Evolutionary conservation across 2,888 invertebrate genomes (phyloP).

Genomic region (Platycnemis pennipes): DNA sequence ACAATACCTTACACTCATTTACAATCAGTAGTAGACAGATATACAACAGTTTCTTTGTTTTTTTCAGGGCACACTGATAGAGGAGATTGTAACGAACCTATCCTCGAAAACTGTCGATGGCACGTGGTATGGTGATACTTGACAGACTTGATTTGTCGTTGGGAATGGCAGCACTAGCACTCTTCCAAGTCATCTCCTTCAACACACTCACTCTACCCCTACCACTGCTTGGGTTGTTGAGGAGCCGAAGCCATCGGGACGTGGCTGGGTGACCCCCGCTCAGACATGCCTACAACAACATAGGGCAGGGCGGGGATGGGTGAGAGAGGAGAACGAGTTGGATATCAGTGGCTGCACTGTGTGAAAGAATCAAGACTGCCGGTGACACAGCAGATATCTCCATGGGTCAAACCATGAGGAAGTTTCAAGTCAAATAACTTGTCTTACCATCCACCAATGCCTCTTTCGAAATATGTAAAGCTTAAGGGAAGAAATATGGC

Average conservation of each 20-base stretch:
- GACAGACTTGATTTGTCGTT: conserved; percentile 21
- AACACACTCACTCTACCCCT: conserved; percentile 14
- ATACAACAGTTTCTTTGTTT: conserved; percentile 36
- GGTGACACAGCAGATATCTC: too few relatives aligned
- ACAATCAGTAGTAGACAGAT: conserved; percentile 61
- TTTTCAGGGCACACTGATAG: conserved; percentile 52
- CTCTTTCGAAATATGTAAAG: too few relatives aligned
- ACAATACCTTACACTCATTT: conserved; percentile 63
- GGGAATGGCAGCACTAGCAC: conserved; percentile 48
- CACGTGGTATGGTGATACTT: conserved; percentile 42
- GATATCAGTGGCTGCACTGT: conserved; percentile 57
- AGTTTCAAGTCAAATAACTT: too few relatives aligned
- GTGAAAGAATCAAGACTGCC: conserved; percentile 43
- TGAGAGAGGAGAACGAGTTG: conserved; percentile 38
- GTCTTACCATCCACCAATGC: too few relatives aligned
- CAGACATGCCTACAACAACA: conserved; percentile 68
- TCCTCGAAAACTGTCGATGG: conserved; percentile 46
- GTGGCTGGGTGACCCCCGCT: conserved; percentile 68
- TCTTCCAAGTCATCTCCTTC: not conserved
- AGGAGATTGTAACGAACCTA: conserved; percentile 56
- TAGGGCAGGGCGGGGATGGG: conserved; percentile 26
- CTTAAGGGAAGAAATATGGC: too few relatives aligned
- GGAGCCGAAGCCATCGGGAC: conserved; percentile 44
- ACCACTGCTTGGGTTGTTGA: conserved; percentile 65
- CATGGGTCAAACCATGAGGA: too few relatives aligned